Evolutionary conservation across 2,113 vertebrate genomes (phyloP).

Genomic region (Drymodes brunneopygia): DNA sequence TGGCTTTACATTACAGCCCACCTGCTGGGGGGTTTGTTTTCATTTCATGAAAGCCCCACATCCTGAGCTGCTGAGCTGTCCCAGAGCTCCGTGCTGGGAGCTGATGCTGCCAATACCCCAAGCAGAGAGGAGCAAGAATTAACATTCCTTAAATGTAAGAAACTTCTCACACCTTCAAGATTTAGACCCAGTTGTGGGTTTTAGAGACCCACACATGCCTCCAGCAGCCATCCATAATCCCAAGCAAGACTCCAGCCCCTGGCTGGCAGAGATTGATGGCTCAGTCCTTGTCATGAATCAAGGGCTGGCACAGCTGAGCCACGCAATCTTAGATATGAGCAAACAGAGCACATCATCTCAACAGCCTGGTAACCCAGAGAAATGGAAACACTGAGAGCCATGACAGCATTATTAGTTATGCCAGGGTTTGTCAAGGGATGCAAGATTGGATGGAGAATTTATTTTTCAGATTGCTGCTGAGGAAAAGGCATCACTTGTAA

Average conservation of each 20-base stretch:
- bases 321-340: neutral
- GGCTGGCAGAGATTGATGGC: neutral
- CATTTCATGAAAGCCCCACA: neutral
- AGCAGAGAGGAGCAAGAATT: neutral
- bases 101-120: neutral
- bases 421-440: neutral
- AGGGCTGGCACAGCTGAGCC: neutral
- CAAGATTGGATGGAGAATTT: neutral
- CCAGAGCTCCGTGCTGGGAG: neutral
- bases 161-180: neutral
- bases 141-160: neutral
- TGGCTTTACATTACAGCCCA: neutral
- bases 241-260: neutral
- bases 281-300: neutral
- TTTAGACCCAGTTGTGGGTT: neutral
- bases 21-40: neutral
- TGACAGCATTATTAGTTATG: slow-evolving; percentile 30
- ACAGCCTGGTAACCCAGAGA: neutral
- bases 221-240: neutral
- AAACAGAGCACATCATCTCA: neutral
- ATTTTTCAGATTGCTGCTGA: neutral
- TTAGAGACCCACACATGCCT: neutral
- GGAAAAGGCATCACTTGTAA: neutral
- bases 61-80: neutral
- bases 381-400: neutral